Conservation (phyloP, 1,140 invertebrate species). For the Alviniconcha marisindica region DNA sequence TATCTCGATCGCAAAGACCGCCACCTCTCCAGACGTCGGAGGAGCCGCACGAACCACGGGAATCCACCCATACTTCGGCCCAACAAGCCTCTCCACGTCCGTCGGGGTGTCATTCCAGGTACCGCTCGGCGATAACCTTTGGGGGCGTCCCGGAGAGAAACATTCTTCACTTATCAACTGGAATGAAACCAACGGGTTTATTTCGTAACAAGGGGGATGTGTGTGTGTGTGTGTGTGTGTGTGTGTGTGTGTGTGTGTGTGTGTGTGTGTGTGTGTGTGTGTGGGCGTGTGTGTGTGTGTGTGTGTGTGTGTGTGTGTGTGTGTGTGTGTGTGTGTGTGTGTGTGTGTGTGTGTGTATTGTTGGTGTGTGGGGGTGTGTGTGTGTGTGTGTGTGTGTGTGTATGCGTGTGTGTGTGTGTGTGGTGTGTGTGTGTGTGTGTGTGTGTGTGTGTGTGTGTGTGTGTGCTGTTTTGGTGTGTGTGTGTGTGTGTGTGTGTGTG, state of each 20-base stretch:
- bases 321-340: not conserved
- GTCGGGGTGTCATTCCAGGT: not conserved
- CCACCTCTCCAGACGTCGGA: too few relatives aligned
- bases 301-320: conserved; percentile 6
- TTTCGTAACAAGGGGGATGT: not conserved
- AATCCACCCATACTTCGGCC: not conserved
- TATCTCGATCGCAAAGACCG: too few relatives aligned
- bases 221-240: conserved; percentile 10
- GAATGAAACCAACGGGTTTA: too few relatives aligned
- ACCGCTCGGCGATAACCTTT: not conserved
- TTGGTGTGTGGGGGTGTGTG: too few relatives aligned
- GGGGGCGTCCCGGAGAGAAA: not conserved
- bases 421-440: not conserved
- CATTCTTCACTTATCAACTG: not conserved
- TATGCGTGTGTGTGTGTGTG: too few relatives aligned
- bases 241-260: conserved; percentile 4
- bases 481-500: not conserved
- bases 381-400: too few relatives aligned
- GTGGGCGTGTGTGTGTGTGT: conserved; percentile 1
- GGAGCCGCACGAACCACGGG: not conserved
- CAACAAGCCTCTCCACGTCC: not conserved
- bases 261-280: conserved; percentile 3
- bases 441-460: not conserved
- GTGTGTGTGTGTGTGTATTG: too few relatives aligned
- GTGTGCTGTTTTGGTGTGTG: not conserved